Conservation (phyloP, 2,888 invertebrate species). For the Rosalia funebris region DNA sequence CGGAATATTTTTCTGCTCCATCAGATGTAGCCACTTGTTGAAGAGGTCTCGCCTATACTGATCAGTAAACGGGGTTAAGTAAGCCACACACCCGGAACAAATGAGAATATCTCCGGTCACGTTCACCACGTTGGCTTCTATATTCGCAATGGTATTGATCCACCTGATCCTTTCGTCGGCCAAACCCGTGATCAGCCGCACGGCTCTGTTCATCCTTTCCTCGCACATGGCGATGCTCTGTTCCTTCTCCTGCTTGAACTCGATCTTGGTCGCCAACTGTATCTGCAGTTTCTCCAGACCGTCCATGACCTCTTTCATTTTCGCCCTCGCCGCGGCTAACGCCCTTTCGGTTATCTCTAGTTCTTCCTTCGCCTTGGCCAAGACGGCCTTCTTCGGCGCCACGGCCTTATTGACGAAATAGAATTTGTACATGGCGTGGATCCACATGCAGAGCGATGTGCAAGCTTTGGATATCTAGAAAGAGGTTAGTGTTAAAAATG, state of each 20-base stretch:
- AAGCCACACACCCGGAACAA: conserved; percentile 79
- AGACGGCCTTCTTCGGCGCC: conserved; percentile 88
- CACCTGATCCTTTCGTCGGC: conserved; percentile 66
- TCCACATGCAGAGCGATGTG: conserved; percentile 87
- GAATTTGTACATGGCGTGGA: conserved; percentile 92
- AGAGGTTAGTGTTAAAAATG: conserved; percentile 13
- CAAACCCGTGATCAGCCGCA: conserved; percentile 66
- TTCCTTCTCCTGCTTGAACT: conserved; percentile 76
- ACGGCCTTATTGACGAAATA: conserved; percentile 86
- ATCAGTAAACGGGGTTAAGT: conserved; percentile 82
- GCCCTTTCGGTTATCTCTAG: conserved; percentile 73
- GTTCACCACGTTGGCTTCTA: conserved; percentile 68
- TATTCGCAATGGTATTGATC: conserved; percentile 74
- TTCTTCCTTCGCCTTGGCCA: conserved; percentile 77
- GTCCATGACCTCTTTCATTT: conserved; percentile 80
- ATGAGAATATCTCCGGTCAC: conserved; percentile 79
- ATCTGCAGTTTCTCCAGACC: conserved; percentile 80
- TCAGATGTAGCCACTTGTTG: conserved; percentile 67
- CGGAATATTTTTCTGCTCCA: conserved; percentile 68
- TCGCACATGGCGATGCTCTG: conserved; percentile 80
- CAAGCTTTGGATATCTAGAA: conserved; percentile 80
- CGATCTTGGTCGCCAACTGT: conserved; percentile 77
- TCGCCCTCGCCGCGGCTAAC: conserved; percentile 77
- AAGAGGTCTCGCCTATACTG: conserved; percentile 70
- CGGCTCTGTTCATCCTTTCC: conserved; percentile 81